Conservation (phyloP, 2,888 invertebrate genomes). For the Trachelus stipa region DNA sequence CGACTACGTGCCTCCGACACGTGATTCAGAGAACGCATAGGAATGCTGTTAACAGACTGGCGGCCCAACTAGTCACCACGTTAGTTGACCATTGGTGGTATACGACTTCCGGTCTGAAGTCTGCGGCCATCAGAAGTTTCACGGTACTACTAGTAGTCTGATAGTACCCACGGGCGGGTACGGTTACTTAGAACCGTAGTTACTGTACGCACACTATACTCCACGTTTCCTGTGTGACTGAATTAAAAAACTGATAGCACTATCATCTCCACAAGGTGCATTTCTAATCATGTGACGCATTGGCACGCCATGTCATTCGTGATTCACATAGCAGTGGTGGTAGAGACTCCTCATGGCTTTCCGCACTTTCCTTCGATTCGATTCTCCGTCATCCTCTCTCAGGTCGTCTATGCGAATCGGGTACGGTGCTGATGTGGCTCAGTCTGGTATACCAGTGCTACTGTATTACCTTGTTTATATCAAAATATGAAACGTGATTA, state of each 20-base stretch:
- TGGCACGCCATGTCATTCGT: constrained; percentile 43
- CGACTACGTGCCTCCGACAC: background rate
- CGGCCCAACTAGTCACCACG: background rate
- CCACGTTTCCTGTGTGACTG: background rate
- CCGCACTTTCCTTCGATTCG: constrained; percentile 14
- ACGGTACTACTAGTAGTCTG: background rate
- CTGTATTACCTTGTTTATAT: background rate
- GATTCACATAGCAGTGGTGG: constrained; percentile 39
- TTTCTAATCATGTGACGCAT: constrained; percentile 47
- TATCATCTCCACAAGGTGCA: constrained; percentile 19
- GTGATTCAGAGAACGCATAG: constrained; percentile 6
- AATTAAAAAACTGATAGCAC: background rate
- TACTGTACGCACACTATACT: background rate
- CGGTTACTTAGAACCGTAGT: background rate
- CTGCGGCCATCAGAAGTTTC: background rate
- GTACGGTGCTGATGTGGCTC: constrained; percentile 10
- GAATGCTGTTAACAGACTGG: background rate
- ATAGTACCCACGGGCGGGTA: background rate
- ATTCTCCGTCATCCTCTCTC: background rate
- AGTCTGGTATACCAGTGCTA: background rate
- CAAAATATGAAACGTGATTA: background rate
- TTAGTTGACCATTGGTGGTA: background rate
- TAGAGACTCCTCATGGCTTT: constrained; percentile 25
- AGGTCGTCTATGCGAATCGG: constrained; percentile 24
- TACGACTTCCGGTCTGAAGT: constrained; percentile 4